Evolutionary conservation across 1,140 invertebrate genomes (phyloP).

Genomic region (Hypothenemus hampei): DNA sequence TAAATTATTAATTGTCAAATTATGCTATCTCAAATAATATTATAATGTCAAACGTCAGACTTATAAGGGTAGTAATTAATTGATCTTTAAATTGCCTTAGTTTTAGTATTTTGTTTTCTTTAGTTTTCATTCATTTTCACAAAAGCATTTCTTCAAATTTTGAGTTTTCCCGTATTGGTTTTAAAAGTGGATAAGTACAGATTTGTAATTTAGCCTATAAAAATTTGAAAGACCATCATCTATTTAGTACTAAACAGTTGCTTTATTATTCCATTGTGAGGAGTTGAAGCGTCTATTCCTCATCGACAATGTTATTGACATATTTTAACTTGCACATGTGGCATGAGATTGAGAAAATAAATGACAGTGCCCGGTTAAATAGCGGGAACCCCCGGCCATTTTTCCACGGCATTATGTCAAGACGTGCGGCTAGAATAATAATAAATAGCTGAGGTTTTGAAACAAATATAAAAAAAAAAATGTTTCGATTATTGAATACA

Average conservation of each 20-base stretch:
- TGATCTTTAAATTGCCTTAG: too few species aligned
- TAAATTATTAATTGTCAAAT: background rate
- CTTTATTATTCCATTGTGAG: constrained; percentile 10
- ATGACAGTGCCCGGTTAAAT: too few species aligned
- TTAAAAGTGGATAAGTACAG: too few species aligned
- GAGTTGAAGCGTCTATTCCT: constrained; percentile 7
- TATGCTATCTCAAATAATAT: too few species aligned
- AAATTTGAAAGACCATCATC: background rate
- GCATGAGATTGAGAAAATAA: constrained; percentile 4
- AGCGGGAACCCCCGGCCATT: too few species aligned
- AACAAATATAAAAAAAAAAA: constrained; percentile 1
- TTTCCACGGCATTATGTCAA: too few species aligned
- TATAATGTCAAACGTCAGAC: too few species aligned
- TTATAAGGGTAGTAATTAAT: too few species aligned
- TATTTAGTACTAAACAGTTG: constrained; percentile 9
- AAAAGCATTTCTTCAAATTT: background rate
- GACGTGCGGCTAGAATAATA: background rate
- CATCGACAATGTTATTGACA: constrained; percentile 14
- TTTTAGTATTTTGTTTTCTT: background rate
- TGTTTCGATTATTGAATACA: constrained; percentile 16
- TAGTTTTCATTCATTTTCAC: background rate
- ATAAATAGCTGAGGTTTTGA: background rate
- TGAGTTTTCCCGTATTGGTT: background rate
- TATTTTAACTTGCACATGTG: constrained; percentile 9
- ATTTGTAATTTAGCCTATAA: background rate